Evolutionary conservation across 2,113 vertebrate species (phyloP).

Genomic region (Percopsis transmontana): DNA sequence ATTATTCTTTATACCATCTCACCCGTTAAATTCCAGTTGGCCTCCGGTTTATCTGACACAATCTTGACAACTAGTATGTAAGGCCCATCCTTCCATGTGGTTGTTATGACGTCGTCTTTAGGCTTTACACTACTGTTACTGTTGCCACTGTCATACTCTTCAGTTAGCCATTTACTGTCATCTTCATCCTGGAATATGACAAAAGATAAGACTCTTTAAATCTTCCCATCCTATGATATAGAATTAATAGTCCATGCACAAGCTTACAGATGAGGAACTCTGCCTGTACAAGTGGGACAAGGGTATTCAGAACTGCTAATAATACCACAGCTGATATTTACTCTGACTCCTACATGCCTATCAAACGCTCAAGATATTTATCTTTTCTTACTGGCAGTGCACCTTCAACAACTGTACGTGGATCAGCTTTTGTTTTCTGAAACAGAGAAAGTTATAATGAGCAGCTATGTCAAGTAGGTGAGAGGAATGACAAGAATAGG

Average conservation of each 20-base stretch:
- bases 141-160: constrained; percentile 52
- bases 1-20: constrained; percentile 8
- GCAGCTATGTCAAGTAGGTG: background rate
- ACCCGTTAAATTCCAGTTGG: constrained; percentile 86
- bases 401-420: constrained; percentile 38
- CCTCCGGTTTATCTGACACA: constrained; percentile 62
- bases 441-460: constrained; percentile 17
- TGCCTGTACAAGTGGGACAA: too few species aligned
- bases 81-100: constrained; percentile 85
- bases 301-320: too few species aligned
- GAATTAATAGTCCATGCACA: too few species aligned
- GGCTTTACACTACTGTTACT: constrained; percentile 12
- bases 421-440: constrained; percentile 76
- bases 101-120: constrained; percentile 76
- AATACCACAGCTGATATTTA: too few species aligned
- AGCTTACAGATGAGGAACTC: too few species aligned
- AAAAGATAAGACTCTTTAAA: constrained; percentile 1
- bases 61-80: constrained; percentile 83
- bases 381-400: constrained; percentile 50
- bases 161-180: constrained; percentile 49
- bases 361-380: background rate
- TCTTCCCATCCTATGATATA: background rate
- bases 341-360: background rate
- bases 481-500: background rate
- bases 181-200: constrained; percentile 50